A percentile compares a stretch with the other conserved stretches of the same genome.
These are phyloP conservation scores for Zaprionus bogoriensis DNA, from an alignment of 2,888 invertebrate species.

Conservation along the genomic window DNA sequence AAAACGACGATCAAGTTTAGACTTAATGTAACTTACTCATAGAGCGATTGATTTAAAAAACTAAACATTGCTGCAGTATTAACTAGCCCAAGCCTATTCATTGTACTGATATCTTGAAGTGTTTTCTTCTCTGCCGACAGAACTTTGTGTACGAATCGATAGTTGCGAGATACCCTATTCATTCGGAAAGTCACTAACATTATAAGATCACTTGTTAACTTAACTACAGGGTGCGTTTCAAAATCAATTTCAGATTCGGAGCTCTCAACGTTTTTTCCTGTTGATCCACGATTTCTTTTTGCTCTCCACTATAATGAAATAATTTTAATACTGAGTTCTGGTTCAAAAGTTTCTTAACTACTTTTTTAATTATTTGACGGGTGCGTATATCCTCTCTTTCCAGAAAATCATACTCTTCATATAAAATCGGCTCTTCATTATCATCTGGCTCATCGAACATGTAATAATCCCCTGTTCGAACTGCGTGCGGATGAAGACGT, in stretches of 20 bases:
- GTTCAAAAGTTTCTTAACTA: constrained; percentile 14
- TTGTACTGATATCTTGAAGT: constrained; percentile 86
- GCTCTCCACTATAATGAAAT: constrained; percentile 29
- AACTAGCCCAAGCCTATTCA: constrained; percentile 60
- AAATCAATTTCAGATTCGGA: constrained; percentile 55
- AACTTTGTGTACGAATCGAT: constrained; percentile 94
- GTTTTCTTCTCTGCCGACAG: constrained; percentile 93
- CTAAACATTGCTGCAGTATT: constrained; percentile 66
- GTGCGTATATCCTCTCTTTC: constrained; percentile 55
- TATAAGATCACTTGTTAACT: constrained; percentile 44
- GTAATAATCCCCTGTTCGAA: constrained; percentile 98
- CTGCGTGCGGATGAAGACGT: constrained; percentile 90
- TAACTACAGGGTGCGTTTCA: constrained; percentile 49
- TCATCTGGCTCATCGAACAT: constrained; percentile 97
- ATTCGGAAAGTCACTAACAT: constrained; percentile 81
- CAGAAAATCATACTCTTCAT: constrained; percentile 84
- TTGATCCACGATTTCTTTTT: neutral
- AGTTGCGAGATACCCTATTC: constrained; percentile 93
- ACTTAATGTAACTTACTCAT: constrained; percentile 45
- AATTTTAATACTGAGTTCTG: neutral
- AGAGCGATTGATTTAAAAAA: constrained; percentile 58
- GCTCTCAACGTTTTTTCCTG: neutral
- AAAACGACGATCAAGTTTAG: neutral
- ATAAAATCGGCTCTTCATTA: constrained; percentile 86
- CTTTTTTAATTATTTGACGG: constrained; percentile 37